These are phyloP conservation scores for Andricus grossulariae DNA, from an alignment of 1,140 invertebrate species.

Conservation along the genomic window DNA sequence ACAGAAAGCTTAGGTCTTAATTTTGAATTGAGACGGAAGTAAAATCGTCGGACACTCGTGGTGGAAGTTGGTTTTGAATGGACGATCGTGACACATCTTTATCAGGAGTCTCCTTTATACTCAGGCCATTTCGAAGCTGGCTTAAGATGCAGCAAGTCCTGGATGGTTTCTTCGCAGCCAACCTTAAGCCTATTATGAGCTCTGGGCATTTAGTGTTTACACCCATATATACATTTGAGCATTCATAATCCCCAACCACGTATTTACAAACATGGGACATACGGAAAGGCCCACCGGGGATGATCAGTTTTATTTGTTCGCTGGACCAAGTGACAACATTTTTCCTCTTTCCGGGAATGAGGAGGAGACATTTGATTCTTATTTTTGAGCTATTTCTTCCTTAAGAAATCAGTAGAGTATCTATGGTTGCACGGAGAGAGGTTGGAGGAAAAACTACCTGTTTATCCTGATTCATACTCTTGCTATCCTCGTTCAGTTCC, in stretches of 20 bases:
- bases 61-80: not conserved
- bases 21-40: conserved; percentile 1
- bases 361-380: conserved; percentile 38
- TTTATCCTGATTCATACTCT: conserved; percentile 45
- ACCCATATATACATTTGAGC: conserved; percentile 1
- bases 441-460: conserved; percentile 54
- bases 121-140: not conserved
- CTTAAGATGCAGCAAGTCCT: conserved; percentile 1
- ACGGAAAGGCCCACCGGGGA: conserved; percentile 39
- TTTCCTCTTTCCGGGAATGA: conserved; percentile 39
- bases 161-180: conserved; percentile 8
- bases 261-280: conserved; percentile 46
- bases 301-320: conserved; percentile 37
- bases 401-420: conserved; percentile 32
- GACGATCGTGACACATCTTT: not conserved
- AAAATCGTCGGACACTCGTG: not conserved
- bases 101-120: not conserved
- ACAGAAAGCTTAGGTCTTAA: not conserved
- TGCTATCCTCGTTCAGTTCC: conserved; percentile 36
- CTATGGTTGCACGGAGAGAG: not conserved
- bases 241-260: conserved; percentile 34
- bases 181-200: conserved; percentile 40
- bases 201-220: conserved; percentile 48
- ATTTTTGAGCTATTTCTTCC: conserved; percentile 44
- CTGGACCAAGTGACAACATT: conserved; percentile 41